A percentile compares a stretch with the other conserved stretches of the same genome.
Evolutionary conservation across 2,113 vertebrate species (phyloP).

Genomic region (Rhinolophus ferrumequinum): DNA sequence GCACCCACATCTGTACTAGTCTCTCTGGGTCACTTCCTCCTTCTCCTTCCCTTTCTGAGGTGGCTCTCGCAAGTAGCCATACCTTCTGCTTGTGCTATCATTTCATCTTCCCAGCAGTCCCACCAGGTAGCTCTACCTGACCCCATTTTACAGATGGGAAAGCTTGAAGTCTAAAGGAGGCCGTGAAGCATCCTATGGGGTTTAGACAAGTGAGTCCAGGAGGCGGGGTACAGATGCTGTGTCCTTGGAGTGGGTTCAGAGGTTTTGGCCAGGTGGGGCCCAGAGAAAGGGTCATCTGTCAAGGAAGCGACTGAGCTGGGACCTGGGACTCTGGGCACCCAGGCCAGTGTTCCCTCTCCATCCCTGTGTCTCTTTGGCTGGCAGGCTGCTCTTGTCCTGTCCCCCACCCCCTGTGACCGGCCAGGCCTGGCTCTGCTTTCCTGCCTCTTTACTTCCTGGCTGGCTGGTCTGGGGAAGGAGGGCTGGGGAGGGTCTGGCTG

Average conservation of each 20-base stretch:
- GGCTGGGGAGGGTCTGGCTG: slow-evolving; percentile 58
- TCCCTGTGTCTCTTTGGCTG: neutral
- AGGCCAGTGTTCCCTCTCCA: neutral
- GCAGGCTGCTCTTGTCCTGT: neutral
- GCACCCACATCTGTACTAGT: neutral
- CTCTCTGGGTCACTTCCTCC: neutral
- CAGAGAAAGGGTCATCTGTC: neutral
- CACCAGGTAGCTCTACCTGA: neutral
- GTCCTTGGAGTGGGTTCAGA: neutral
- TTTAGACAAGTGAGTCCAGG: neutral
- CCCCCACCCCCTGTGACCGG: neutral
- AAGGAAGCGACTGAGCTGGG: neutral
- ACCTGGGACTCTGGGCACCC: neutral
- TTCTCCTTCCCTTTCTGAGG: neutral
- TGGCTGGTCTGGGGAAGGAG: slow-evolving; percentile 5
- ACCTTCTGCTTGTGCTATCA: neutral
- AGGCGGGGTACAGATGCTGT: neutral
- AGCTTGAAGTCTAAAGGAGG: neutral
- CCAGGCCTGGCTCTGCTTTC: neutral
- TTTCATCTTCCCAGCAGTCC: neutral
- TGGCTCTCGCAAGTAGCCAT: neutral
- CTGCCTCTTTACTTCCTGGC: slow-evolving; percentile 6
- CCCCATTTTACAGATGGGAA: neutral
- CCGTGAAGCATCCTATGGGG: neutral
- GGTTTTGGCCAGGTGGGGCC: neutral